phyloP scores from a whole-genome alignment of 2,113 vertebrate species.

The Capreolus pygargus region DNA sequence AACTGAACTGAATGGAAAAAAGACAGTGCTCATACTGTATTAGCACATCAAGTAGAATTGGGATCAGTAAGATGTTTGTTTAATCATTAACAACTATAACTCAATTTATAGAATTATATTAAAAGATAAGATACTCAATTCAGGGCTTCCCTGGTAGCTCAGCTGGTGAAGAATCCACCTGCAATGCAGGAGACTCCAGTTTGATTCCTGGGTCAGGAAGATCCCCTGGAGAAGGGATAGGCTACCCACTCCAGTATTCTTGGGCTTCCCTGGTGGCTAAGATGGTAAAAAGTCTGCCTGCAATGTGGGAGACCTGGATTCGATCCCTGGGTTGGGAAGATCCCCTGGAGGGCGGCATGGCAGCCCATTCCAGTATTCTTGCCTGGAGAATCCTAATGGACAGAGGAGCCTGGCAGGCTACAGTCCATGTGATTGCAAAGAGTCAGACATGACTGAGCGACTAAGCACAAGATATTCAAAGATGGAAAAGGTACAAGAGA shows the following conservation, averaged over 20 bases:
- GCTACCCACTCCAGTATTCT: neutral
- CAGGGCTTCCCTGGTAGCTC: neutral
- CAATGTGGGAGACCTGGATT: neutral
- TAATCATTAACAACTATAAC: neutral
- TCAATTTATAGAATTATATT: neutral
- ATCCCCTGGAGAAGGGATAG: neutral
- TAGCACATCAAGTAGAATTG: neutral
- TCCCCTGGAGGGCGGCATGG: neutral
- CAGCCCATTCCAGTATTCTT: neutral
- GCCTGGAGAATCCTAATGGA: neutral
- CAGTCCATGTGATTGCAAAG: neutral
- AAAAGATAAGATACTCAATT: neutral
- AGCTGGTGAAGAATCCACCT: neutral
- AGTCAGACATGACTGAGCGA: neutral
- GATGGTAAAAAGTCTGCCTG: rapidly evolving
- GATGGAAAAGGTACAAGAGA: neutral
- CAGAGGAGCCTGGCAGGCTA: neutral
- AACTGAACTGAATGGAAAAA: neutral
- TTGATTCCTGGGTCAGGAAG: neutral
- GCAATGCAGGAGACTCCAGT: neutral
- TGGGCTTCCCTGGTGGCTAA: neutral
- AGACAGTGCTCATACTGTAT: neutral
- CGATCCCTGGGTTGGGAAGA: neutral
- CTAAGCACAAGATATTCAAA: neutral
- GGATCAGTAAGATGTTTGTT: neutral